Evolutionary conservation across 2,888 invertebrate species (phyloP).

Genomic region (Melitaea athalia): DNA sequence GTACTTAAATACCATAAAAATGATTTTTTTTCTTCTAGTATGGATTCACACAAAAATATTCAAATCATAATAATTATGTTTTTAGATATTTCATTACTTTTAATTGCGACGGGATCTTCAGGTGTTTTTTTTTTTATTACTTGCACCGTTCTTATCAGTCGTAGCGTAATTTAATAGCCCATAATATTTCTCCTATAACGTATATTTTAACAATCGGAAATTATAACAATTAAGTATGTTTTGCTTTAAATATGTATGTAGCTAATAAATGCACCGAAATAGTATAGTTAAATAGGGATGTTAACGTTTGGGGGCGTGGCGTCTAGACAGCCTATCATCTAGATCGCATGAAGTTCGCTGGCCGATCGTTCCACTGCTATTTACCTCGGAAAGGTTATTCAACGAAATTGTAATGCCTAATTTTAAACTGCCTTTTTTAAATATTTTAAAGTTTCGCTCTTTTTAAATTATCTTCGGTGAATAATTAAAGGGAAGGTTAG

Average conservation of each 20-base stretch:
- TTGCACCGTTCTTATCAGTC: too few species aligned
- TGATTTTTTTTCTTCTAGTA: too few species aligned
- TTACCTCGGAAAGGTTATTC: constrained; percentile 26
- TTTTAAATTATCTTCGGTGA: not conserved
- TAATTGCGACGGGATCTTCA: too few species aligned
- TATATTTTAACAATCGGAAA: not conserved
- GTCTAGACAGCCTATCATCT: constrained; percentile 50
- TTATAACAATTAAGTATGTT: not conserved
- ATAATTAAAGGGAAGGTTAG: not conserved
- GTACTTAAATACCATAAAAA: too few species aligned
- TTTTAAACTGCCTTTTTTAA: constrained; percentile 1
- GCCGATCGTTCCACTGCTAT: constrained; percentile 39
- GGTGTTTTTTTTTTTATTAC: too few species aligned
- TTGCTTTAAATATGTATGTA: not conserved
- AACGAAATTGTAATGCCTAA: constrained; percentile 23
- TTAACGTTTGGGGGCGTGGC: constrained; percentile 38
- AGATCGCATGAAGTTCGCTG: constrained; percentile 44
- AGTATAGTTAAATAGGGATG: constrained; percentile 27
- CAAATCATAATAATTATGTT: too few species aligned
- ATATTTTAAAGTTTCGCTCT: not conserved
- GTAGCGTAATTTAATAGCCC: too few species aligned
- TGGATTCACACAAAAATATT: too few species aligned
- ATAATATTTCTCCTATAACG: not conserved
- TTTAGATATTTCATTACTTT: too few species aligned
- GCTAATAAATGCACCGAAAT: not conserved